Evolutionary conservation across 2,888 invertebrate genomes (phyloP).

Genomic region (Erebia palarica): DNA sequence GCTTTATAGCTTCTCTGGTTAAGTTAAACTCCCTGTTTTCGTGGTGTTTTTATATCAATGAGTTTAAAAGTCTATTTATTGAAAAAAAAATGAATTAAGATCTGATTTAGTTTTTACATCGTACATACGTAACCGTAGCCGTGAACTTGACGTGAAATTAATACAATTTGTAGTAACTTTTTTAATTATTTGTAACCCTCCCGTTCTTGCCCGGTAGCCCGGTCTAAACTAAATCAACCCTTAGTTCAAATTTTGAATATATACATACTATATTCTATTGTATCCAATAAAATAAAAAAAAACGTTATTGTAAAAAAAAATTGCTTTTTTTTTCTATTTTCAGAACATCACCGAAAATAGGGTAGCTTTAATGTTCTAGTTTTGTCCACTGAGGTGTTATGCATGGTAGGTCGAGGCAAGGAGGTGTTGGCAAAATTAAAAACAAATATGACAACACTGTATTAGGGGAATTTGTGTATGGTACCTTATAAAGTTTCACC

Average conservation of each 20-base stretch:
- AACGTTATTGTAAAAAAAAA: neutral
- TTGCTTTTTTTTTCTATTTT: neutral
- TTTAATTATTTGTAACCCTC: no score
- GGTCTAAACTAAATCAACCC: no score
- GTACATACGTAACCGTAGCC: no score
- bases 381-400: conserved; percentile 58
- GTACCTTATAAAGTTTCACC: conserved; percentile 83
- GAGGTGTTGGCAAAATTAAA: conserved; percentile 35
- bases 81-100: no score
- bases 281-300: neutral
- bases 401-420: conserved; percentile 70
- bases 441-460: conserved; percentile 34
- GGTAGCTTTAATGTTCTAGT: conserved; percentile 2
- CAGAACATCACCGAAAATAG: neutral
- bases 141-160: no score
- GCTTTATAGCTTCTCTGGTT: conserved; percentile 30
- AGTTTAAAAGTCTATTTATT: no score
- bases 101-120: no score
- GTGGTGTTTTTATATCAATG: neutral
- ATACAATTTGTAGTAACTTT: no score
- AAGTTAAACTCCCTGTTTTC: conserved; percentile 12
- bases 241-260: no score
- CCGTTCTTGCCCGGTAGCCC: no score
- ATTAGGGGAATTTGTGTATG: conserved; percentile 80
- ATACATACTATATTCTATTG: neutral